Percentiles rank a stretch among this genome's conserved stretches.
Conservation (phyloP, 2,113 vertebrate genomes). For the Erinaceus europaeus region DNA sequence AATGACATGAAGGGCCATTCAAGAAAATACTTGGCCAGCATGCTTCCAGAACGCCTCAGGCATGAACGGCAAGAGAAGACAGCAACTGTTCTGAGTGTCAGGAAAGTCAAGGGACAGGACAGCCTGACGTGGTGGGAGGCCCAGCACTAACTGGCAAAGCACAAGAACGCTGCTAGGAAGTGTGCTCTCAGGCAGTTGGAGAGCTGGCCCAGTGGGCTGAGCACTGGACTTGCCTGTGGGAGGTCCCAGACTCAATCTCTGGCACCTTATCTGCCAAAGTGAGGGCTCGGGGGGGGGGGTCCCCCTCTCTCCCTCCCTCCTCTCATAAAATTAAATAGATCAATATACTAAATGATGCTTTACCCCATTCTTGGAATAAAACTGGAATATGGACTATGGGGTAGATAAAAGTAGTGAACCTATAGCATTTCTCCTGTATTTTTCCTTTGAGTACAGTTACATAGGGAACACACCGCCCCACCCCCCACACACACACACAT, state of each 20-base stretch:
- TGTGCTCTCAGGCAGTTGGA: too few species aligned
- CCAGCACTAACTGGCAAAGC: neutral
- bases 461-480: too few species aligned
- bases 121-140: neutral
- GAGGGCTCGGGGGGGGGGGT: too few species aligned
- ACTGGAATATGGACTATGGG: neutral
- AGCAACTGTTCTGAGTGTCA: neutral
- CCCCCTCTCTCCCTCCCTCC: too few species aligned
- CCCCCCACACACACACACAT: too few species aligned
- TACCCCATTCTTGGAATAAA: neutral
- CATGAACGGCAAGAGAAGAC: neutral
- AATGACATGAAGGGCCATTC: neutral
- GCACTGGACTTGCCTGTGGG: too few species aligned
- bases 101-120: neutral
- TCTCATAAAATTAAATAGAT: too few species aligned
- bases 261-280: too few species aligned
- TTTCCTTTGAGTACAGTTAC: too few species aligned
- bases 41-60: constrained; percentile 17
- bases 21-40: neutral
- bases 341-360: too few species aligned
- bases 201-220: too few species aligned
- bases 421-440: neutral
- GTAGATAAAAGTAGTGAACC: neutral
- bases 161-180: neutral
- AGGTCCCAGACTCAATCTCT: too few species aligned